Conservation (phyloP, 2,797 vertebrate genomes). For the Poecilia velifera region DNA sequence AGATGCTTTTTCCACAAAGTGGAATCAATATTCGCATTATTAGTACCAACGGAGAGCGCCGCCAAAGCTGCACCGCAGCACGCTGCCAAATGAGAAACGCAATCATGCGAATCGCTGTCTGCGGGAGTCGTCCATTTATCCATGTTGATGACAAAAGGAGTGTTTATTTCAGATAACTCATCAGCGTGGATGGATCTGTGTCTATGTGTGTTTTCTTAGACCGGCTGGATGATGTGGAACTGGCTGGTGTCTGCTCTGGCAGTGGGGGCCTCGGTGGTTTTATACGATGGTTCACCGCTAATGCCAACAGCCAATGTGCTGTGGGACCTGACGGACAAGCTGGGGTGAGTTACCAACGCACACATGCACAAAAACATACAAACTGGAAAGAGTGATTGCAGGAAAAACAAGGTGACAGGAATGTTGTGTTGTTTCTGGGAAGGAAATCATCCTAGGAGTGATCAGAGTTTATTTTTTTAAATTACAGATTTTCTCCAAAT, state of each 20-base stretch:
- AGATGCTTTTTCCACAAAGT: conserved; percentile 18
- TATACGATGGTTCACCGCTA: conserved; percentile 96
- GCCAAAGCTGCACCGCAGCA: conserved; percentile 22
- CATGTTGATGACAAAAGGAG: conserved; percentile 37
- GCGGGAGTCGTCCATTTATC: conserved; percentile 34
- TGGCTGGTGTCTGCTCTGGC: conserved; percentile 92
- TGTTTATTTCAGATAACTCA: conserved; percentile 52
- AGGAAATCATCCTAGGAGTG: neutral
- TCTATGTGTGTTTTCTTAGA: conserved; percentile 73
- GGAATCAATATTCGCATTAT: conserved; percentile 11
- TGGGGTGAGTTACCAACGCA: conserved; percentile 83
- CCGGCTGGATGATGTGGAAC: conserved; percentile 99
- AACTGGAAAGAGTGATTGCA: neutral
- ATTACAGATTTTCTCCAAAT: neutral
- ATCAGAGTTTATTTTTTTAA: neutral
- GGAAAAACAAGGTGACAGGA: neutral
- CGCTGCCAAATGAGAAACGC: conserved; percentile 27
- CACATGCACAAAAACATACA: neutral
- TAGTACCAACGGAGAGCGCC: neutral
- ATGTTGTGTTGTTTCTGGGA: neutral
- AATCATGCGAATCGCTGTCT: conserved; percentile 33
- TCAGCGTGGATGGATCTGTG: conserved; percentile 18
- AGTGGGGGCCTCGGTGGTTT: conserved; percentile 90
- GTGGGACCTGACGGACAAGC: conserved; percentile 93
- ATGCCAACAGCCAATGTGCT: conserved; percentile 90